Conservation (phyloP, 2,888 invertebrate genomes). For the Blomia tropicalis region DNA sequence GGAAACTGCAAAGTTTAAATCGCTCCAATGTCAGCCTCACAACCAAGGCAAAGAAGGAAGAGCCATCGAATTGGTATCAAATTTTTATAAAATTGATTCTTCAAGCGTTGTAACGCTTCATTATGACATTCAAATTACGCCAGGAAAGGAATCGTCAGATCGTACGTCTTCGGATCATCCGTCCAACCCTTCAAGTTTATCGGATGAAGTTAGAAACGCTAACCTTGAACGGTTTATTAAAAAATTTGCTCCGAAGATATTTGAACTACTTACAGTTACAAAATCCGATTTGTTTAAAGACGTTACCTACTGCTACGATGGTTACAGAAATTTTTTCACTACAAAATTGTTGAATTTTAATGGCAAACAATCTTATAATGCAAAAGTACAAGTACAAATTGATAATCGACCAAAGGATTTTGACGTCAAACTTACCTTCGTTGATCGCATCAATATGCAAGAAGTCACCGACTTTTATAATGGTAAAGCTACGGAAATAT, state of each 20-base stretch:
- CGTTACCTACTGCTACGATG: not conserved
- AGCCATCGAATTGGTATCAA: not conserved
- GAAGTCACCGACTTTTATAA: not conserved
- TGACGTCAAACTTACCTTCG: not conserved
- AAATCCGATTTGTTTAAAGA: not conserved
- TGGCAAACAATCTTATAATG: not conserved
- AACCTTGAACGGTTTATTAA: not conserved
- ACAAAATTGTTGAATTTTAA: not conserved
- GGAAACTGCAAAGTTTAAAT: too few species aligned
- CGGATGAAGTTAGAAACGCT: not conserved
- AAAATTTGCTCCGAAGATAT: not conserved
- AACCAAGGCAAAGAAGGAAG: not conserved
- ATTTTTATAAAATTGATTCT: not conserved
- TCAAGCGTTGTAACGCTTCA: not conserved
- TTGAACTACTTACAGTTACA: too few species aligned
- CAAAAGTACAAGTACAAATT: not conserved
- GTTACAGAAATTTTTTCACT: not conserved
- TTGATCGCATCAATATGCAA: not conserved
- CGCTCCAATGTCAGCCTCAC: too few species aligned
- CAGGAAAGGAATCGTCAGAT: not conserved
- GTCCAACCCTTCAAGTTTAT: not conserved
- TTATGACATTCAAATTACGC: not conserved
- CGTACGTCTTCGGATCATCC: not conserved
- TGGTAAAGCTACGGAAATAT: not conserved
- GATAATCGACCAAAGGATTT: not conserved